phyloP scores from a whole-genome alignment of 1,140 invertebrate genomes.

The Caerostris darwini region DNA sequence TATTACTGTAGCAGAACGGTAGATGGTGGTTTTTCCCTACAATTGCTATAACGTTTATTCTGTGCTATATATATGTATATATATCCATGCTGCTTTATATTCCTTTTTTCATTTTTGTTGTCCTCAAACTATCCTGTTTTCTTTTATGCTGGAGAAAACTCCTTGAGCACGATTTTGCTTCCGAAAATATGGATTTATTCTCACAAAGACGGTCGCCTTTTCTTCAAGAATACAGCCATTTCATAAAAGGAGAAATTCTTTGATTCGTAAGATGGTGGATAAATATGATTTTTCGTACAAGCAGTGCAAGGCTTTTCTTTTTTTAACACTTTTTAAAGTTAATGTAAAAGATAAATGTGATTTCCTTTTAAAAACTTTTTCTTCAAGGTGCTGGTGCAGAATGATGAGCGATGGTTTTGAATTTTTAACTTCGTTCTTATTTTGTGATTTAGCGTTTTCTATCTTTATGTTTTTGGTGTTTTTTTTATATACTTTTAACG shows the following conservation, averaged over 20 bases:
- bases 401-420: background rate
- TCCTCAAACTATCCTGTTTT: constrained; percentile 26
- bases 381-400: background rate
- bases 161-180: constrained; percentile 63
- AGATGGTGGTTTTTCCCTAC: constrained; percentile 60
- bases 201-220: constrained; percentile 57
- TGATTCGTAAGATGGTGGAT: constrained; percentile 34
- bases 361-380: background rate
- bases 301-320: background rate
- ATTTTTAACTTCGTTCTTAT: background rate
- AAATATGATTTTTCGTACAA: constrained; percentile 12
- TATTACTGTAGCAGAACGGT: constrained; percentile 65
- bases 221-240: constrained; percentile 48
- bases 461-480: background rate
- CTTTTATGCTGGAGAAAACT: constrained; percentile 45
- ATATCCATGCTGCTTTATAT: background rate
- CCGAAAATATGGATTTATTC: constrained; percentile 71
- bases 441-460: background rate
- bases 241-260: constrained; percentile 45
- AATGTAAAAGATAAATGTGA: background rate
- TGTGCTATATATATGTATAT: background rate
- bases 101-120: constrained; percentile 4
- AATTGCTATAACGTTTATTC: constrained; percentile 66
- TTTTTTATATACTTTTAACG: no score
- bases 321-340: background rate